A percentile compares a stretch with the other conserved stretches of the same genome.
Evolutionary conservation across 2,888 invertebrate genomes (phyloP).

Genomic region (Uropetala carovei): DNA sequence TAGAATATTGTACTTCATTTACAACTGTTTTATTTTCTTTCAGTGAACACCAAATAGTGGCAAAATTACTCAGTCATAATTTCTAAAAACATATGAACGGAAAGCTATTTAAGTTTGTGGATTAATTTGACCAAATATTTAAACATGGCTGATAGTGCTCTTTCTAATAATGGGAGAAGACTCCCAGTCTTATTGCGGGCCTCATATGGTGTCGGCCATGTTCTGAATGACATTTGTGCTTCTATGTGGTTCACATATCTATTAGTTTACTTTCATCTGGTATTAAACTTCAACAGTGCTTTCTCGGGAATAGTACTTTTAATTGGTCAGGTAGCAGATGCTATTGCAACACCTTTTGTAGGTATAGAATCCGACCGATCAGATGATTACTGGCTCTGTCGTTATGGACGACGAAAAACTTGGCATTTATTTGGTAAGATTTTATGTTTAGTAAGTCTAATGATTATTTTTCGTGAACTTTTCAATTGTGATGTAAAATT

Average conservation of each 20-base stretch:
- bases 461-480: too few species aligned
- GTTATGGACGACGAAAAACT: slow-evolving; percentile 89
- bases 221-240: slow-evolving; percentile 94
- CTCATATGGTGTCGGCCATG: slow-evolving; percentile 88
- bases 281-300: slow-evolving; percentile 75
- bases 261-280: slow-evolving; percentile 86
- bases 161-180: not conserved
- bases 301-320: slow-evolving; percentile 74
- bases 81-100: too few species aligned
- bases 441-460: not conserved
- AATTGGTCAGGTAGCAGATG: slow-evolving; percentile 86
- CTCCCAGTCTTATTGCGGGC: slow-evolving; percentile 71
- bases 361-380: slow-evolving; percentile 88
- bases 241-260: slow-evolving; percentile 97
- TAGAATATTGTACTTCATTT: too few species aligned
- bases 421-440: slow-evolving; percentile 92
- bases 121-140: not conserved
- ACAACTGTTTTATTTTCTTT: too few species aligned
- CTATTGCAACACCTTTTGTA: slow-evolving; percentile 90
- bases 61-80: too few species aligned
- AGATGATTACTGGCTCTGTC: slow-evolving; percentile 81
- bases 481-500: too few species aligned
- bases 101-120: too few species aligned
- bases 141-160: slow-evolving; percentile 1
- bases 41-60: too few species aligned